Conservation (phyloP, 2,113 vertebrate species). For the Phylloscopus trochiloides region DNA sequence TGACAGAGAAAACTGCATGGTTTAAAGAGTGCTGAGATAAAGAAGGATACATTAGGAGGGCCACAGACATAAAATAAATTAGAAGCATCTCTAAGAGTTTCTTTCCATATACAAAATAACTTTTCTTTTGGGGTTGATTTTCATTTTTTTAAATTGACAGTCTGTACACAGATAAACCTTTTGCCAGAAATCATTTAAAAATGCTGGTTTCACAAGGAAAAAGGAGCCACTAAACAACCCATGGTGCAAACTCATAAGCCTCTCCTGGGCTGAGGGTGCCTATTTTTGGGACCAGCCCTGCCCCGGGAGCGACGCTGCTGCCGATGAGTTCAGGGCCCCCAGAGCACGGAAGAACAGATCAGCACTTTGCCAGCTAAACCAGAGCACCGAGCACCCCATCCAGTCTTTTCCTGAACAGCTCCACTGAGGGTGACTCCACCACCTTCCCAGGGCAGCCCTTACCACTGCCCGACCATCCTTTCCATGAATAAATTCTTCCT, state of each 20-base stretch:
- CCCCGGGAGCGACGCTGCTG: accelerated
- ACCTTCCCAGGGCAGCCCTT: not conserved
- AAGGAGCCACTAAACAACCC: not conserved
- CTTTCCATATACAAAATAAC: conserved; percentile 89
- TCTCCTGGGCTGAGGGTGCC: not conserved
- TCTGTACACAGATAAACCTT: conserved; percentile 82
- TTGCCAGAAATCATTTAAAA: conserved; percentile 74
- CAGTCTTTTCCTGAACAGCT: not conserved
- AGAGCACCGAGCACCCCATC: accelerated
- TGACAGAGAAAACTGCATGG: not conserved
- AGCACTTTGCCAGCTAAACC: not conserved
- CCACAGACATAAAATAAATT: conserved; percentile 88
- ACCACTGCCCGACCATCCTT: too few relatives aligned
- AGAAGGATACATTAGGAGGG: conserved; percentile 44
- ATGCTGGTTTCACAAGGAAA: conserved; percentile 1
- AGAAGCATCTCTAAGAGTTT: conserved; percentile 80
- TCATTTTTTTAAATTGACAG: conserved; percentile 14
- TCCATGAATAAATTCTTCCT: not conserved
- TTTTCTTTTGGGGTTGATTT: conserved; percentile 51
- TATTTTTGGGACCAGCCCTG: not conserved
- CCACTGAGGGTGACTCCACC: not conserved
- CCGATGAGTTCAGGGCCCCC: too few relatives aligned
- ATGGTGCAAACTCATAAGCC: not conserved
- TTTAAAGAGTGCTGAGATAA: not conserved
- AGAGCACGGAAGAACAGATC: accelerated